These are phyloP conservation scores for Sphenodon punctatus DNA, from an alignment of 2,797 vertebrate genomes.

Conservation along the genomic window DNA sequence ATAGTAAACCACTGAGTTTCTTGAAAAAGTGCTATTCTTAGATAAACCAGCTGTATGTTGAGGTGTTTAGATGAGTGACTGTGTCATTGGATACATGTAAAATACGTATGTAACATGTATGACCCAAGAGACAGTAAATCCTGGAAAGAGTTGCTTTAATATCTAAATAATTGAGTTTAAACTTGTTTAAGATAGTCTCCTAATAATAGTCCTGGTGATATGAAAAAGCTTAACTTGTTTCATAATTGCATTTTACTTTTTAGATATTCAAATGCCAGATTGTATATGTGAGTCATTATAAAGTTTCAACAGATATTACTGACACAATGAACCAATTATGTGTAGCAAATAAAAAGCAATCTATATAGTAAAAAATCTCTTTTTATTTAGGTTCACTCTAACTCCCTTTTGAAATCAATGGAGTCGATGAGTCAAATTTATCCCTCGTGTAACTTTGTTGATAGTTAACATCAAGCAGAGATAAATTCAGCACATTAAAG, in stretches of 20 bases:
- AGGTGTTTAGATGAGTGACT: no score
- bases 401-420: not conserved
- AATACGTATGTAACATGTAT: not conserved
- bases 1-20: not conserved
- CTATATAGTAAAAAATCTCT: not conserved
- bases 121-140: not conserved
- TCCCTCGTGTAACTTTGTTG: not conserved
- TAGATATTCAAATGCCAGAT: not conserved
- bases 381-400: not conserved
- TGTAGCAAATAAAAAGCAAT: not conserved
- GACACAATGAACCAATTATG: not conserved
- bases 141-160: not conserved
- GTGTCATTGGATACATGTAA: not conserved
- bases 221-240: not conserved
- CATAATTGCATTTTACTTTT: slow-evolving; percentile 29
- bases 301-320: not conserved
- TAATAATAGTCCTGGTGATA: not conserved
- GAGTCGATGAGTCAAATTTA: not conserved
- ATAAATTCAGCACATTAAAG: not conserved
- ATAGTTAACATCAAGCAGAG: not conserved
- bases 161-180: slow-evolving; percentile 7
- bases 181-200: slow-evolving; percentile 13
- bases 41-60: not conserved
- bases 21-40: not conserved
- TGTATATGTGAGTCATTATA: not conserved